These are phyloP conservation scores for Phocoena phocoena DNA, from an alignment of 2,113 vertebrate species.

Conservation along the genomic window DNA sequence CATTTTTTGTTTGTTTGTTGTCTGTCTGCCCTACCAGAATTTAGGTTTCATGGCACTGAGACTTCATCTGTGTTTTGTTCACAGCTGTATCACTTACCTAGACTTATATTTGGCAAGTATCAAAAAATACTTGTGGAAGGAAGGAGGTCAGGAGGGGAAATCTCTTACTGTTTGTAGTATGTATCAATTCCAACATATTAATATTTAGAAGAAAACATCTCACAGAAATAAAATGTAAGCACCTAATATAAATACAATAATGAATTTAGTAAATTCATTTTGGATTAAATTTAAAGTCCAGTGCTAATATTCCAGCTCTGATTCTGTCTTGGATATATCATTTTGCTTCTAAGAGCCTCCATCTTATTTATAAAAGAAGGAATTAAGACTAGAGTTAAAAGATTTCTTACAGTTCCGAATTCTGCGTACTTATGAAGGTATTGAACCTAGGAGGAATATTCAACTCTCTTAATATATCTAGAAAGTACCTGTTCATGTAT, in stretches of 20 bases:
- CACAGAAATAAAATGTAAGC: slow-evolving; percentile 22
- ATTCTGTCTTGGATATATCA: neutral
- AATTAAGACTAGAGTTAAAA: slow-evolving; percentile 12
- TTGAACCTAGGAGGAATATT: neutral
- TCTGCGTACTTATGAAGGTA: neutral
- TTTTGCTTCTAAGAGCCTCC: neutral
- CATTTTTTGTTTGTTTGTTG: neutral
- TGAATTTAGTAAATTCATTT: neutral
- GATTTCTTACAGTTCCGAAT: neutral
- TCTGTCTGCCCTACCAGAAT: neutral
- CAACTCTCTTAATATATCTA: neutral
- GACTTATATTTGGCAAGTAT: neutral
- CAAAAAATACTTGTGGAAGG: neutral
- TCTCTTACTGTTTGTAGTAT: neutral
- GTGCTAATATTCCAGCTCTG: neutral
- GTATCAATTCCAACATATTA: neutral
- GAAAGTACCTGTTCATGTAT: neutral
- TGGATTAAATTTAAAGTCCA: neutral
- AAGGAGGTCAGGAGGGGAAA: neutral
- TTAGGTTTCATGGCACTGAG: neutral
- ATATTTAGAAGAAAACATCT: neutral
- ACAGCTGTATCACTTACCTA: neutral
- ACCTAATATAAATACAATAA: neutral
- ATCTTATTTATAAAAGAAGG: neutral
- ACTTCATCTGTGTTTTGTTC: neutral